Evolutionary conservation across 2,797 vertebrate species (phyloP).

Genomic region (Carduelis carduelis): DNA sequence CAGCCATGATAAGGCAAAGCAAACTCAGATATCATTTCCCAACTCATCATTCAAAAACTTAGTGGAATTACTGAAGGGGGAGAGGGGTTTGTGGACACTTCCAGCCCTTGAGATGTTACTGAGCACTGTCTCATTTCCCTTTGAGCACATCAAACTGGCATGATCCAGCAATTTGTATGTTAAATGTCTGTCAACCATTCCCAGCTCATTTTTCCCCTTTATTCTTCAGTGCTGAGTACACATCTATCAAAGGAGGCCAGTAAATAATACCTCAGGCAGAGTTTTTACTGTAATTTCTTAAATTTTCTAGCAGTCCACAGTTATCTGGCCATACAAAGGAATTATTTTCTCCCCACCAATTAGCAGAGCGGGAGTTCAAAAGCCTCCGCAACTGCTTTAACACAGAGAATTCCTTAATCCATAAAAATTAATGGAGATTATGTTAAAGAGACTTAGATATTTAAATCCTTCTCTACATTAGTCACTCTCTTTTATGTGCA

Average conservation of each 20-base stretch:
- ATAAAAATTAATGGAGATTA: slow-evolving; percentile 56
- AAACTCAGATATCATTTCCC: neutral
- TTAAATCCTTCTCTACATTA: slow-evolving; percentile 39
- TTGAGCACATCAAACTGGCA: neutral
- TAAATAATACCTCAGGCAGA: neutral
- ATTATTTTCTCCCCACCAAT: slow-evolving; percentile 36
- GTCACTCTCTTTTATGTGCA: slow-evolving; percentile 22
- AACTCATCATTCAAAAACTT: neutral
- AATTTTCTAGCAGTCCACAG: neutral
- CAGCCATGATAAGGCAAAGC: neutral
- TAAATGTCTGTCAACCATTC: neutral
- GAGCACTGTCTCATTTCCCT: neutral
- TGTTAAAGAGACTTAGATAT: slow-evolving; percentile 55
- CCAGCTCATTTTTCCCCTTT: accelerated
- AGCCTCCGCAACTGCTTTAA: neutral
- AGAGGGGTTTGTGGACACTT: neutral
- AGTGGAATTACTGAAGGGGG: neutral
- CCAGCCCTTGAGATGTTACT: neutral
- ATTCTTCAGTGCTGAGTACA: neutral
- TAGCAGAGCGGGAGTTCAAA: slow-evolving; percentile 47
- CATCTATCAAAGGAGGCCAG: neutral
- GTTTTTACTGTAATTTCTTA: slow-evolving; percentile 21
- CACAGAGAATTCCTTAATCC: slow-evolving; percentile 46
- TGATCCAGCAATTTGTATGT: neutral
- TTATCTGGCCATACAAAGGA: slow-evolving; percentile 22